Evolutionary conservation across 2,113 vertebrate species (phyloP).

Genomic region (Phylloscopus trochiloides): DNA sequence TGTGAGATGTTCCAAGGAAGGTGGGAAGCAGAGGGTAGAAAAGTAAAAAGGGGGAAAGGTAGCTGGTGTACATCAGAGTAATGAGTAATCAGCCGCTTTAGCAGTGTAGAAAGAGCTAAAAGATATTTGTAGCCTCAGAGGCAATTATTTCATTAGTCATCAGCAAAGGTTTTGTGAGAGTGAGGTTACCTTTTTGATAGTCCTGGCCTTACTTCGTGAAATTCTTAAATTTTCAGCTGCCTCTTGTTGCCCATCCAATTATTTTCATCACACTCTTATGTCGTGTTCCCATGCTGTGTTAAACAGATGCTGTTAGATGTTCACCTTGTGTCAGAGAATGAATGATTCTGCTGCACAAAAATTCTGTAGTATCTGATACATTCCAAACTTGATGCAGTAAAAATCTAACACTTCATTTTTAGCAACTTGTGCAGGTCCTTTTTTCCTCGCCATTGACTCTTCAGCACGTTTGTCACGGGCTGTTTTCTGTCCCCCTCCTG

Average conservation of each 20-base stretch:
- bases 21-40: background rate
- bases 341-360: background rate
- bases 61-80: no score
- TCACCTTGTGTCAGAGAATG: background rate
- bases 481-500: background rate
- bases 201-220: background rate
- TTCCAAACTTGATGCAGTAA: background rate
- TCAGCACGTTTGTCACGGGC: background rate
- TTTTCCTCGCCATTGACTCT: background rate
- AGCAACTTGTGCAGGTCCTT: background rate
- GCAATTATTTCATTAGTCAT: background rate
- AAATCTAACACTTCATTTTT: background rate
- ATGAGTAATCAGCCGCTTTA: background rate
- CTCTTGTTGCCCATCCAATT: background rate
- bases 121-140: background rate
- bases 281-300: background rate
- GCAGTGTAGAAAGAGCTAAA: background rate
- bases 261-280: background rate
- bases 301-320: background rate
- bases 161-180: background rate
- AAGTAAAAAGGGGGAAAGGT: background rate
- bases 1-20: background rate
- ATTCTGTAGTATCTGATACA: rapidly evolving
- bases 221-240: background rate
- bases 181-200: background rate